Base-by-base conservation (phyloP, 2,113 vertebrate genomes). In the Labeo rohita region DNA sequence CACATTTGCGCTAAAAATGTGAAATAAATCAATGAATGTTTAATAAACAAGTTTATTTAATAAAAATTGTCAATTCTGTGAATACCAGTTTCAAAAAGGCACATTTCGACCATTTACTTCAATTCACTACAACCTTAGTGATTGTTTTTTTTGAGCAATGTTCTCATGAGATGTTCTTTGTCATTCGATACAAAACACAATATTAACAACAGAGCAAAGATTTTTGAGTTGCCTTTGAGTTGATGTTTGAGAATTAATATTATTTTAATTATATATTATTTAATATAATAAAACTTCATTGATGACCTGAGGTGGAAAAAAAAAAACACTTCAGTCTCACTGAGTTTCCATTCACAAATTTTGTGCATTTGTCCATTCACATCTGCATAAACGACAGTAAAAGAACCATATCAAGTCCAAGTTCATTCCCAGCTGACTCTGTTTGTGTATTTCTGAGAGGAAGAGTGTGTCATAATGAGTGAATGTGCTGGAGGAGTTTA, bases 401-500 rank as follows among this genome's bases (percentile, higher is more conserved):
- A 13, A 23, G 4, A 28, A 28, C 61, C 23, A 9, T 9, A n/a
- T 4, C 10, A 23, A 65, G 63, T 52, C 12, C 50, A 52, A 65
- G 63, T 13, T 13, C 50, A 52, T 13, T 39, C 28, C 7, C 34
- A 61, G 77, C 3, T 7, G 4, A 76, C 18, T 59, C 28, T 23
- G 81, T 68, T 21, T 52, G 13, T 56, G 16, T 56, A 18, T 56
- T 18, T 49, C 47, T 49, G 47, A 49, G 47, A 49, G 47, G 47
- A 49, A 10, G 47, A 49, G 9, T 2, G 9, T 2, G 11, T 52
- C 50, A 77, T 36, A 79, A n/a, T 10, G 92, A 85, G 66, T 89
- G 93, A 45, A 97, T 76, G 83, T 98, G 95, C 45, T 91, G 93
- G 0, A 99, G 95, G 0, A 99, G 95, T 74, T 92, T 95, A 84